Percentiles rank a stretch among this genome's conserved stretches.
These are phyloP conservation scores for Strongylocentrotus purpuratus DNA, from an alignment of 35 echinoderm and acorn worm species.

Conservation along the genomic window DNA sequence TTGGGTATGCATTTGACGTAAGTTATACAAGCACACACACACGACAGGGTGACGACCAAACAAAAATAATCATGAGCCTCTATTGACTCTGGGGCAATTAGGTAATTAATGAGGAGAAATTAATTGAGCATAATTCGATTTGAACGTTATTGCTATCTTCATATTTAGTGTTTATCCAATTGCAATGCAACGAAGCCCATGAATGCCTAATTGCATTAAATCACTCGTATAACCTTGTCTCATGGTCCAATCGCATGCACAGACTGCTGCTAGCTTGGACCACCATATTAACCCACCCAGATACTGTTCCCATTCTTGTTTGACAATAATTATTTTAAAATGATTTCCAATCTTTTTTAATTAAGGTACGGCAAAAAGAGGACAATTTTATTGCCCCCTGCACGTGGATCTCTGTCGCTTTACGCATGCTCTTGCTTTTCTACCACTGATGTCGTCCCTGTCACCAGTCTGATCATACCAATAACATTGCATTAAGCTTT, in stretches of 20 bases:
- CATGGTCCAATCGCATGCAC: neutral
- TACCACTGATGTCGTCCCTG: neutral
- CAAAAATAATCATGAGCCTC: neutral
- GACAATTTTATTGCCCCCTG: neutral
- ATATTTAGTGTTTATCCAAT: conserved; percentile 32
- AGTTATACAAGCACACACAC: neutral
- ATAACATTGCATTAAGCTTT: conserved; percentile 2
- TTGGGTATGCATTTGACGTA: neutral
- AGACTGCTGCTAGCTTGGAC: neutral
- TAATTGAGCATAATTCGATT: conserved; percentile 51
- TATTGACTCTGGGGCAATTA: conserved; percentile 43
- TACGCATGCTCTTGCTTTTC: neutral
- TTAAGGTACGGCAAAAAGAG: neutral
- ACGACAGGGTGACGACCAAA: conserved; percentile 29
- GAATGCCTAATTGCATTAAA: conserved; percentile 51
- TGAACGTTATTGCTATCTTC: conserved; percentile 10
- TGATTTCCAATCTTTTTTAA: conserved; percentile 38
- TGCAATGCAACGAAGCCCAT: neutral
- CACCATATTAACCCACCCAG: neutral
- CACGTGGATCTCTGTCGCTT: conserved; percentile 9
- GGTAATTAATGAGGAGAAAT: conserved; percentile 51
- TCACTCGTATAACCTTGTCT: conserved; percentile 18
- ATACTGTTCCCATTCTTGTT: conserved; percentile 50
- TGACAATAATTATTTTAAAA: conserved; percentile 49
- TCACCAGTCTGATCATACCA: neutral